Evolutionary conservation across 2,888 invertebrate genomes (phyloP), one percentile per base, ranked within the genome.

Genomic region (Adela reaumurella): DNA sequence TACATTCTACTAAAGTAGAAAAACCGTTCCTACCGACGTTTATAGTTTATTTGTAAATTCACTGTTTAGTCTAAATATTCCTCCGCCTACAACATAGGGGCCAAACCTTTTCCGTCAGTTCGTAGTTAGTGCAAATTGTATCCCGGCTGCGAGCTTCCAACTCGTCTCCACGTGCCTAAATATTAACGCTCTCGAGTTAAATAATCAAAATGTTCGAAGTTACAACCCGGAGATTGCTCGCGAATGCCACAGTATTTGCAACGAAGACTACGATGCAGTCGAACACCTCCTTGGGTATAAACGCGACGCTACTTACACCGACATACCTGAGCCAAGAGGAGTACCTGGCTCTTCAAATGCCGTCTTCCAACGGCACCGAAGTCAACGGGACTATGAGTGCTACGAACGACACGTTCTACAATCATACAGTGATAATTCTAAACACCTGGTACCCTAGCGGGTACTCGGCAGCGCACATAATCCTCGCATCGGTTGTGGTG

Each of bases 391-490:
- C 62, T 20, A 71, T 81, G 46, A 74, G 71, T 28, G 58, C 65
- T 29, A 56, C 68, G 1, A 82, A 82, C 62, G 82, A 81, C 50
- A 74, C 74, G 19, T 71, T 69, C 49, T 61, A 76, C 51, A 54
- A 60, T 48, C 35, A 79, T 44, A 84, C 83, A 49, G 74, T 82
- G 55, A 67, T 84, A 52, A 68, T 85, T 24, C 63, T 83, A 49
- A 80, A 82, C 50, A 82, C 85, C 20, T 70, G 83, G 71, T 94
- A 93, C 65, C 95, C 95, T 0, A 94, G 92, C 58, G 94, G 94
- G 1, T 96, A 96, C 67, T 90, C 92, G n/a, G 82, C 94, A 47
- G 86, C 91, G 42, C 92, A 94, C 65, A 94, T 97, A 59, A 88
- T 96, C 50, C 74, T 95, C 52, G 93, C 95, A 17, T 92, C 95